Percentiles rank a stretch among this genome's conserved stretches.
Evolutionary conservation across 64 coral and sea anemone genomes (phyloP).

Genomic region (Porites lutea): DNA sequence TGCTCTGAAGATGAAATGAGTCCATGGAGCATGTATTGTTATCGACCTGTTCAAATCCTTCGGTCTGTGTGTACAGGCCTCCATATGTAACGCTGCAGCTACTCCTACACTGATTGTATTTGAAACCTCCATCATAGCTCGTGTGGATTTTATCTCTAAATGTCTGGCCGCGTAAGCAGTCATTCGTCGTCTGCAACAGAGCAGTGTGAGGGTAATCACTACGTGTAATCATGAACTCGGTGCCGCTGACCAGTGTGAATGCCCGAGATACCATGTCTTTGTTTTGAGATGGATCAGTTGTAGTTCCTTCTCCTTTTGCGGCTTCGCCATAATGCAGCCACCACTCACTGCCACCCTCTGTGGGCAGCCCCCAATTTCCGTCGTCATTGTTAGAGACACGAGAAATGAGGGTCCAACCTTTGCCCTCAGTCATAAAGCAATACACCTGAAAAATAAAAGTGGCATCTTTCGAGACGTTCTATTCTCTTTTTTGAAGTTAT

Average conservation of each 20-base stretch:
- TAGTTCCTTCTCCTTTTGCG: too few species aligned
- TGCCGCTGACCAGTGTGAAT: conserved; percentile 15
- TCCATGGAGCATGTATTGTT: not conserved
- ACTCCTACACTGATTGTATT: not conserved
- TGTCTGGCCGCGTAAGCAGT: conserved; percentile 3
- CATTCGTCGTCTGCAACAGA: not conserved
- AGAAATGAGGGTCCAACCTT: too few species aligned
- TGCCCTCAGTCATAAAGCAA: too few species aligned
- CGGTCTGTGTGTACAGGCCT: not conserved
- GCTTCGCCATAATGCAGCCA: too few species aligned
- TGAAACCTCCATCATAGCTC: not conserved
- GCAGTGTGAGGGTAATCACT: conserved; percentile 34
- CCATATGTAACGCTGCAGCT: conserved; percentile 11
- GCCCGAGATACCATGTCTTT: conserved; percentile 21
- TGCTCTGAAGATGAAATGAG: not conserved
- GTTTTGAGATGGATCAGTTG: too few species aligned
- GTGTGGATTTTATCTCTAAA: conserved; percentile 7
- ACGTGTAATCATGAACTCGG: conserved; percentile 44
- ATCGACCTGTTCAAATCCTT: not conserved
- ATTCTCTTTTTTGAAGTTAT: too few species aligned
- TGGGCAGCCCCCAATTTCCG: too few species aligned
- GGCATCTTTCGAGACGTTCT: too few species aligned
- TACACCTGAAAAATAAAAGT: too few species aligned
- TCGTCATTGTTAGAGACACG: too few species aligned
- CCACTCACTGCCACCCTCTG: too few species aligned